These are phyloP conservation scores for Ennomos fuscantarius DNA, from an alignment of 2,888 invertebrate species.

Conservation along the genomic window DNA sequence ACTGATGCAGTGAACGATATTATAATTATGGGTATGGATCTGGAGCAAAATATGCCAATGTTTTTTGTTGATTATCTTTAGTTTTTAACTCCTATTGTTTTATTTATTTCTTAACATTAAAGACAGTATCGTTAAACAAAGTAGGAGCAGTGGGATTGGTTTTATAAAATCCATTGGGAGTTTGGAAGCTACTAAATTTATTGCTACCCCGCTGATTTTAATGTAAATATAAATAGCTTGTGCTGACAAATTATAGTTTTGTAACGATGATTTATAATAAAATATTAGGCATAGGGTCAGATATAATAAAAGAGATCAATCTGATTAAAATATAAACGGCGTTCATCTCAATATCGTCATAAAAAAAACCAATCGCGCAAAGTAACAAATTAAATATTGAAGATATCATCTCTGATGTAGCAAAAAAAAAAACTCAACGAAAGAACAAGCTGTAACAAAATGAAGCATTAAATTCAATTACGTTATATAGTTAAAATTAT, in stretches of 20 bases:
- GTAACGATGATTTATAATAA: neutral
- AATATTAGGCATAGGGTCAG: neutral
- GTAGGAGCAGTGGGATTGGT: too few relatives aligned
- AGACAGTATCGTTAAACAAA: too few relatives aligned
- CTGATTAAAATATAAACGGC: conserved; percentile 24
- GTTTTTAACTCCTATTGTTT: too few relatives aligned
- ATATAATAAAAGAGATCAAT: conserved; percentile 3
- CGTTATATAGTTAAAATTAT: conserved; percentile 17
- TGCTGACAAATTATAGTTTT: neutral
- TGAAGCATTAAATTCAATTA: conserved; percentile 15
- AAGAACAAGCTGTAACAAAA: conserved; percentile 13
- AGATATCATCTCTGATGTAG: conserved; percentile 27
- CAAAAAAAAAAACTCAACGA: conserved; percentile 10
- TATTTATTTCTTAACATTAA: too few relatives aligned
- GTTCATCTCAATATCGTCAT: conserved; percentile 16
- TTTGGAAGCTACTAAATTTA: too few relatives aligned
- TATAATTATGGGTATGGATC: too few relatives aligned
- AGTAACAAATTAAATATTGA: conserved; percentile 36
- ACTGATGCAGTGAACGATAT: too few relatives aligned
- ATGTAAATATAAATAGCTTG: too few relatives aligned
- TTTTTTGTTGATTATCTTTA: too few relatives aligned
- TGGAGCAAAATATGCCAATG: too few relatives aligned
- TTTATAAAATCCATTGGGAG: too few relatives aligned
- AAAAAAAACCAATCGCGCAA: conserved; percentile 36
- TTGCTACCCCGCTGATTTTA: too few relatives aligned